Conservation (phyloP, 2,888 invertebrate species). For the Cryptocephalus moraei region DNA sequence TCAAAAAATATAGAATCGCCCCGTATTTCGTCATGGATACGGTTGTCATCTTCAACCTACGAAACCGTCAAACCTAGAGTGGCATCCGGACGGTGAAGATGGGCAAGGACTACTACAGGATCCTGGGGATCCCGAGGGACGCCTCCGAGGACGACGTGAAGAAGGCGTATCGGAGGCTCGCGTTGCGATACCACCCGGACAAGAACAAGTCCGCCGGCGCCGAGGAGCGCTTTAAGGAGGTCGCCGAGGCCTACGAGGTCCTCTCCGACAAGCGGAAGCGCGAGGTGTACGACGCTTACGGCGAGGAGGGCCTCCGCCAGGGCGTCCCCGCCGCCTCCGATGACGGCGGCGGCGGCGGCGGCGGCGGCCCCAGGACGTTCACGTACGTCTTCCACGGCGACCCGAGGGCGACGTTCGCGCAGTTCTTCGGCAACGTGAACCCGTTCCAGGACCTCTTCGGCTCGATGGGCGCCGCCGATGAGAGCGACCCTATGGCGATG, state of each 20-base stretch:
- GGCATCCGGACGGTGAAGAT: constrained; percentile 43
- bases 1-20: too few species aligned
- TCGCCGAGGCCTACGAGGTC: constrained; percentile 96
- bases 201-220: constrained; percentile 91
- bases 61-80: too few species aligned
- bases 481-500: constrained; percentile 14
- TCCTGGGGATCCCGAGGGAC: constrained; percentile 70
- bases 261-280: constrained; percentile 90
- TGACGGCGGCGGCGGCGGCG: constrained; percentile 35
- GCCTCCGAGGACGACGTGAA: constrained; percentile 93
- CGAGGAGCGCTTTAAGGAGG: constrained; percentile 88
- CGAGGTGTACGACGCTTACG: constrained; percentile 83
- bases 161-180: constrained; percentile 89
- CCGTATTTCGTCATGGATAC: too few species aligned
- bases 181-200: constrained; percentile 94
- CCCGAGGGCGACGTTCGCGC: constrained; percentile 89
- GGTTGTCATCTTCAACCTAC: too few species aligned
- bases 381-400: constrained; percentile 88
- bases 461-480: constrained; percentile 9
- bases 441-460: constrained; percentile 85
- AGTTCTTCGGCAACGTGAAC: constrained; percentile 89
- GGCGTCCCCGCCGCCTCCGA: constrained; percentile 47
- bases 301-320: constrained; percentile 84
- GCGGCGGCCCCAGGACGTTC: constrained; percentile 49
- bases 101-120: constrained; percentile 96